A percentile compares a stretch with the other conserved stretches of the same genome.
These are phyloP conservation scores for Euwallacea fornicatus DNA, from an alignment of 1,140 invertebrate species.

Conservation along the genomic window DNA sequence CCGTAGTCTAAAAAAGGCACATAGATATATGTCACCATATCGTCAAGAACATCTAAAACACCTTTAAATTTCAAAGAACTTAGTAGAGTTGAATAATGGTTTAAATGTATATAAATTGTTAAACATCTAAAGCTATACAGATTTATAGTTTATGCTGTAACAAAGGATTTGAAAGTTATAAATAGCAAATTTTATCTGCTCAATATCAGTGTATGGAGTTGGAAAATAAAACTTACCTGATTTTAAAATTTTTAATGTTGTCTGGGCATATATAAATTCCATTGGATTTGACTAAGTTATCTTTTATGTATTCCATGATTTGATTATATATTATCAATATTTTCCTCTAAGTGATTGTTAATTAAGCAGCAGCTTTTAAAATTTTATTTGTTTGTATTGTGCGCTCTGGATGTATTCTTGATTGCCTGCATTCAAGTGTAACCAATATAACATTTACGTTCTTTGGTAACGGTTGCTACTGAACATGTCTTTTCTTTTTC, in stretches of 20 bases:
- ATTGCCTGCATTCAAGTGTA: too few relatives aligned
- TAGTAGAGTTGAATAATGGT: neutral
- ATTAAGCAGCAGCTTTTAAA: too few relatives aligned
- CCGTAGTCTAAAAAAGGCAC: conserved; percentile 26
- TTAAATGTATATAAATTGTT: neutral
- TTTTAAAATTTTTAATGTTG: conserved; percentile 45
- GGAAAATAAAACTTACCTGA: conserved; percentile 40
- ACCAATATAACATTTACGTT: too few relatives aligned
- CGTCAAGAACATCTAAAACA: neutral
- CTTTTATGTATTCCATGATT: conserved; percentile 15
- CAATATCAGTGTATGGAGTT: neutral
- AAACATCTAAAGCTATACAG: neutral
- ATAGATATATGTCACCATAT: neutral
- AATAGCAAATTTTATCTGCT: neutral
- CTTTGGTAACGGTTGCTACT: too few relatives aligned
- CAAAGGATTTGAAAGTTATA: neutral
- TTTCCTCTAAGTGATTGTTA: too few relatives aligned
- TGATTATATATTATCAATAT: too few relatives aligned
- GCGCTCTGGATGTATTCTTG: too few relatives aligned
- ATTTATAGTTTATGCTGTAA: neutral
- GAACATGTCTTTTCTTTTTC: too few relatives aligned
- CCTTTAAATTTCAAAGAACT: neutral
- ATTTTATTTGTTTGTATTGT: too few relatives aligned
- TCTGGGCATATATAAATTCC: conserved; percentile 45
- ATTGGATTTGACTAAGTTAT: conserved; percentile 39